These are phyloP conservation scores for Gambusia yucatana DNA, from an alignment of 2,797 vertebrate genomes.

Conservation along the genomic window DNA sequence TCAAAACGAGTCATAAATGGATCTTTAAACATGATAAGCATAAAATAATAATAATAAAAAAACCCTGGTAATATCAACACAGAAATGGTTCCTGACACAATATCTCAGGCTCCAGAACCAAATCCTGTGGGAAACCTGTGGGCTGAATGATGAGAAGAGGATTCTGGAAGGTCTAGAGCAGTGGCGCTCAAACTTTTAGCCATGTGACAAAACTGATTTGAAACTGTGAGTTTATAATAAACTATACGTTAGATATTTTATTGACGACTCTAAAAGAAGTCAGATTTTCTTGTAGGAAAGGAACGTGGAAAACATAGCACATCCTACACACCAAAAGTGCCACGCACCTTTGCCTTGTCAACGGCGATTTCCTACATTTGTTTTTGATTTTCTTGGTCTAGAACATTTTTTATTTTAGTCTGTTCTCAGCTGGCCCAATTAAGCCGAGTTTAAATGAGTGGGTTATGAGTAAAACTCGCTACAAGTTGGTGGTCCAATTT, in stretches of 20 bases:
- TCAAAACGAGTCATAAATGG: not conserved
- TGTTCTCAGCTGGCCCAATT: not conserved
- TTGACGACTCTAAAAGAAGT: not conserved
- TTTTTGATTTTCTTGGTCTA: not conserved
- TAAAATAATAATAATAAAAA: too few species aligned
- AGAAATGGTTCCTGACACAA: not conserved
- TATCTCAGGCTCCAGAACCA: not conserved
- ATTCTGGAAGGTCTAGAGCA: not conserved
- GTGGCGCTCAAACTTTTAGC: not conserved
- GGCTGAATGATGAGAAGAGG: not conserved
- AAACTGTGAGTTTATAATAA: not conserved
- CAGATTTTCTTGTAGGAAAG: not conserved
- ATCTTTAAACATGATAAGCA: not conserved
- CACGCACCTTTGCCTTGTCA: not conserved
- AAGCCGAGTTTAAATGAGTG: not conserved
- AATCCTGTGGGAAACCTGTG: not conserved
- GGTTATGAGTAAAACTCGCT: not conserved
- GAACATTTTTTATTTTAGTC: not conserved
- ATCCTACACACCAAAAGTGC: not conserved
- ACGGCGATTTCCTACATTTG: not conserved
- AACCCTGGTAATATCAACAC: too few species aligned
- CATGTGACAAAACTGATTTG: not conserved
- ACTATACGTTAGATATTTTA: not conserved
- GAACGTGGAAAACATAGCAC: not conserved
- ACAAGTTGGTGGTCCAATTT: not conserved